These are phyloP conservation scores for Ericerus pela DNA, from an alignment of 1,140 invertebrate species.

Conservation along the genomic window DNA sequence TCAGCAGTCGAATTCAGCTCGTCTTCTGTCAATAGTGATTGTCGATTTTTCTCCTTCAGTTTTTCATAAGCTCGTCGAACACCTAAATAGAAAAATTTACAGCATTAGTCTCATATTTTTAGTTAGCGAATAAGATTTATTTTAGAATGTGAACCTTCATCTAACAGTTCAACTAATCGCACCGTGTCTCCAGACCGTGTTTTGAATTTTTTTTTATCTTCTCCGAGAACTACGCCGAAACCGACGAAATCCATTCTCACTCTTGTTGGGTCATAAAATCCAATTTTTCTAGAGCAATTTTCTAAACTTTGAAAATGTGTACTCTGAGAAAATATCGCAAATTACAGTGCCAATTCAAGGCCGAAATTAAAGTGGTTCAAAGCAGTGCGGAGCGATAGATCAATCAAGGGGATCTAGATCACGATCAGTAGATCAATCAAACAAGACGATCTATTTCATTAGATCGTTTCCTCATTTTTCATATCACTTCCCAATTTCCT, in stretches of 20 bases:
- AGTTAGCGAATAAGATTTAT: neutral
- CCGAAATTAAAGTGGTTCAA: no score
- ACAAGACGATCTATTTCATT: no score
- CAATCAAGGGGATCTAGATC: no score
- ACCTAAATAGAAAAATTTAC: slow-evolving; percentile 34
- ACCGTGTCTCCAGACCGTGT: slow-evolving; percentile 95
- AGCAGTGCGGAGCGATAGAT: no score
- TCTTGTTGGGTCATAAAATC: slow-evolving; percentile 45
- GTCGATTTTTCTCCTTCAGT: slow-evolving; percentile 75
- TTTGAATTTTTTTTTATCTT: slow-evolving; percentile 99
- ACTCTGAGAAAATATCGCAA: slow-evolving; percentile 30
- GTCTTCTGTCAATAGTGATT: slow-evolving; percentile 66
- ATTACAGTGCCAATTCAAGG: neutral
- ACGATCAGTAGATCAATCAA: no score
- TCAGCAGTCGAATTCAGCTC: slow-evolving; percentile 75
- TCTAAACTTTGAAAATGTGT: slow-evolving; percentile 68
- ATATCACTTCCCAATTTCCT: no score
- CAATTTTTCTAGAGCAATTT: slow-evolving; percentile 51
- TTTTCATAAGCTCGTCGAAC: slow-evolving; percentile 69
- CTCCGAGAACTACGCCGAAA: slow-evolving; percentile 94
- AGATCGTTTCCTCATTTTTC: no score
- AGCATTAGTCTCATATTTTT: no score
- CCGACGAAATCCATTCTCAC: slow-evolving; percentile 75
- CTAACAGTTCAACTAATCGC: slow-evolving; percentile 72
- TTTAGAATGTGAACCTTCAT: slow-evolving; percentile 53